Percentiles rank a stretch among this genome's conserved stretches.
Evolutionary conservation across 2,797 vertebrate genomes (phyloP).

Genomic region (Nasua narica): DNA sequence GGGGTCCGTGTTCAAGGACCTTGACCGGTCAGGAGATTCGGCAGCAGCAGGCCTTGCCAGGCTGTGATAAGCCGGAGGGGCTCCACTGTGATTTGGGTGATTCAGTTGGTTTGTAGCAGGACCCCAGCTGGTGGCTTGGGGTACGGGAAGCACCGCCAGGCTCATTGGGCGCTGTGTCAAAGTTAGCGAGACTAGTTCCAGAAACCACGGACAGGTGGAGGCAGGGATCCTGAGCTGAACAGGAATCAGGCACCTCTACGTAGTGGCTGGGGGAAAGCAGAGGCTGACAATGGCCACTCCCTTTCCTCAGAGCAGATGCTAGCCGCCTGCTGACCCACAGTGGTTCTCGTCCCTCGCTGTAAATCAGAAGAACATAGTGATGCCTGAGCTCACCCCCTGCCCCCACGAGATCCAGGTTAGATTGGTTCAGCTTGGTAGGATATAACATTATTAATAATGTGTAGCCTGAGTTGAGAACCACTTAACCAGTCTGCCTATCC

Average conservation of each 20-base stretch:
- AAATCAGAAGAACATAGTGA: neutral
- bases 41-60: no score
- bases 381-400: neutral
- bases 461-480: neutral
- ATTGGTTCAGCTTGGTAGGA: neutral
- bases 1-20: neutral
- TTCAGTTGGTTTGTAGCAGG: neutral
- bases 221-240: neutral
- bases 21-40: fast-evolving
- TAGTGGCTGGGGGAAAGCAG: neutral
- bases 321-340: no score
- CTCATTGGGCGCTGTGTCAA: neutral
- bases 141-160: neutral
- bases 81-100: neutral
- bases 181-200: neutral
- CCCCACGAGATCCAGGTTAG: neutral
- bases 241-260: neutral
- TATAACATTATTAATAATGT: neutral
- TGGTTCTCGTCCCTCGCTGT: neutral
- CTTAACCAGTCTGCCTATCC: neutral
- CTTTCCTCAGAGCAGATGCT: neutral
- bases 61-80: neutral
- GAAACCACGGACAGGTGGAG: neutral
- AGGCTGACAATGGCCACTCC: neutral
- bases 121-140: neutral